These are phyloP conservation scores for Coilia nasus DNA, from an alignment of 2,797 vertebrate species.

Conservation along the genomic window DNA sequence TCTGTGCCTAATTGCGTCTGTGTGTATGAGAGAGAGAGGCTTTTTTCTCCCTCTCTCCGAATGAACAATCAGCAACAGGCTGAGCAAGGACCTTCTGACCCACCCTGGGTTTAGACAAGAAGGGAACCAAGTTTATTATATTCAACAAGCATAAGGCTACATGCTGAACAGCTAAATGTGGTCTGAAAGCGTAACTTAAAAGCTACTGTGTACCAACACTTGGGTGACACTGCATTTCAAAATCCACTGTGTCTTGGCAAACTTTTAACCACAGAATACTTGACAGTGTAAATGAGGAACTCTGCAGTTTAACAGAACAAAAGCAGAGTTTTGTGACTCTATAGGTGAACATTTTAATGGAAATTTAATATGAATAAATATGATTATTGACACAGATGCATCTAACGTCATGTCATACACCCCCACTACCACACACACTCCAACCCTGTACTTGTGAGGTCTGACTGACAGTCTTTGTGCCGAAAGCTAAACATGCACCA, in stretches of 20 bases:
- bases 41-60: constrained; percentile 32
- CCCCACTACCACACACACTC: neutral
- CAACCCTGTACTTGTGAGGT: neutral
- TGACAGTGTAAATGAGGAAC: neutral
- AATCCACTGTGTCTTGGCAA: neutral
- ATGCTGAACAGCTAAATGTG: neutral
- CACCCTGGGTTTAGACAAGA: constrained; percentile 37
- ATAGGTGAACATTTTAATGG: neutral
- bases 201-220: neutral
- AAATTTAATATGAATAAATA: constrained; percentile 1
- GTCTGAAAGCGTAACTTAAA: neutral
- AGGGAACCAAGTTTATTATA: constrained; percentile 36
- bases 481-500: neutral
- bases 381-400: constrained; percentile 17
- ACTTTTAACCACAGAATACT: neutral
- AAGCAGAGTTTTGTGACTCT: neutral
- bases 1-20: constrained; percentile 43
- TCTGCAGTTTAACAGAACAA: neutral
- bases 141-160: constrained; percentile 31
- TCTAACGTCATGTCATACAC: neutral
- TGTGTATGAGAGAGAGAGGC: constrained; percentile 25
- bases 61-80: constrained; percentile 52
- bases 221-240: neutral
- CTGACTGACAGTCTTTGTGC: neutral
- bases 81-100: constrained; percentile 52